Evolutionary conservation across 2,888 invertebrate species (phyloP), one percentile per base, ranked within the genome.

Genomic region (Microdon myrmicae): DNA sequence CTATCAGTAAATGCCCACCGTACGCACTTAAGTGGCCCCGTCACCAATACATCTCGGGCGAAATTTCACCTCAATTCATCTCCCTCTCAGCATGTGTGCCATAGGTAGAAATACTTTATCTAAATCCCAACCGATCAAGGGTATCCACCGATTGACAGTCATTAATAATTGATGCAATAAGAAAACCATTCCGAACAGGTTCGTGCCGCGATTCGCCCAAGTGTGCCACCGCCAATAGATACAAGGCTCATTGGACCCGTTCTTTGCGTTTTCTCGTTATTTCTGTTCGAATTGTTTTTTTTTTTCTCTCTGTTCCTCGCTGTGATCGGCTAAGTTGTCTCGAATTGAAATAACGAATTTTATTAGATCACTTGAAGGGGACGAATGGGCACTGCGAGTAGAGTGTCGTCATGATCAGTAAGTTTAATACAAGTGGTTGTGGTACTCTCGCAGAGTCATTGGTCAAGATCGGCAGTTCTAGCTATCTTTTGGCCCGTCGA

Each of bases 361-460:
- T 41, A 56, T 29, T 26, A 16, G 20, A 19, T 34, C 17, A n/a
- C 34, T 20, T 25, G 26, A 22, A 28, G 31, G 31, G n/a, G n/a
- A n/a, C 19, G 35, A 8, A 7, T 28, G 28, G 5, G 4, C 29
- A 16, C 9, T 34, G 12, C n/a, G n/a, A 22, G 10, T 10, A 10
- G 7, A 13, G 23, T 23, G 22, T 6, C 3, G 14, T 28, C 28
- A n/a, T 73, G 77, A 78, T 75, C 77, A 78, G 78, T 78, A 77
- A 77, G 77, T 77, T n/a, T n/a, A n/a, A n/a, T n/a, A n/a, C 77
- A 75, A 76, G 74, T 75, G 72, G 73, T 71, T 73, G n/a, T n/a
- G n/a, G n/a, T n/a, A n/a, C n/a, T 76, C 78, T 78, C 77, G 77
- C 51, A 41, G 45, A 51, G 31, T 56, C 56, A 64, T 56, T 64